phyloP scores from a whole-genome alignment of 2,113 vertebrate genomes.

The Dromaius novaehollandiae region DNA sequence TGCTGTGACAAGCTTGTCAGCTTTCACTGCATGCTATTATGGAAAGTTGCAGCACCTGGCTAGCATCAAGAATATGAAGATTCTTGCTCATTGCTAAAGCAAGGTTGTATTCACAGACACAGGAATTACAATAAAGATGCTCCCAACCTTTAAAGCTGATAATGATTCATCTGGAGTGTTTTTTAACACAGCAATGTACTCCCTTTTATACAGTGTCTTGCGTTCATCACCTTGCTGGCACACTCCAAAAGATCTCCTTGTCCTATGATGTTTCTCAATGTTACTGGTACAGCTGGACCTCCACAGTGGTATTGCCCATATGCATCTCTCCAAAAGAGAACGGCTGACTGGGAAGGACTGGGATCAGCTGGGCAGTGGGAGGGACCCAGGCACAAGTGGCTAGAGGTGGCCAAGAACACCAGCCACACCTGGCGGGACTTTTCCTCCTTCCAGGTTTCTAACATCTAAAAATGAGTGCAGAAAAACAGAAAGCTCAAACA shows the following conservation, averaged over 20 bases:
- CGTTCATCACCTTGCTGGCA: background rate
- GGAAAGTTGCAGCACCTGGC: background rate
- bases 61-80: background rate
- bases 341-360: background rate
- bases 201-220: background rate
- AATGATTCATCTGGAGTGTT: background rate
- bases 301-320: background rate
- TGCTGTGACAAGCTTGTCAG: background rate
- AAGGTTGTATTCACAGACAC: background rate
- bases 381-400: background rate
- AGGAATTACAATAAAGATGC: background rate
- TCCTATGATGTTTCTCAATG: background rate
- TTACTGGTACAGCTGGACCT: background rate
- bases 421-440: rapidly evolving
- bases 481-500: background rate
- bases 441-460: background rate
- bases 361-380: background rate
- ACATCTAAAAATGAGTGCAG: background rate
- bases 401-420: background rate
- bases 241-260: background rate
- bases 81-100: background rate
- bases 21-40: background rate
- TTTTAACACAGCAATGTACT: background rate
- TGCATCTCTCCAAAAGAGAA: background rate
- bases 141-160: background rate